Conservation (phyloP, 2,797 vertebrate genomes). For the Philypnodon macrostomus region DNA sequence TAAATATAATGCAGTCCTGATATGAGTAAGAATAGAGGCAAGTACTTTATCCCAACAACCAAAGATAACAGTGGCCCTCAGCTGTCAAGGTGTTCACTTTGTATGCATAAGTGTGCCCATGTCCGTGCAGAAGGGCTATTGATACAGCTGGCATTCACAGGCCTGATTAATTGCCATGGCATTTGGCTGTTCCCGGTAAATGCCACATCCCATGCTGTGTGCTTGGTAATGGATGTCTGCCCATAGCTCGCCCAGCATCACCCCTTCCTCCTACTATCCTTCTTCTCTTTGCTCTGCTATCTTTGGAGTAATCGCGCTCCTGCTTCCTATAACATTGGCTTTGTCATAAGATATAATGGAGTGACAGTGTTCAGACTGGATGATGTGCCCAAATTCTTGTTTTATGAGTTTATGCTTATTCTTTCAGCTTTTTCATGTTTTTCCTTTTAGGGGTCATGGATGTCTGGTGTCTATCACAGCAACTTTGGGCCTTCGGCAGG, state of each 20-base stretch:
- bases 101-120: slow-evolving; percentile 14
- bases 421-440: too few species aligned
- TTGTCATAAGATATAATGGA: slow-evolving; percentile 43
- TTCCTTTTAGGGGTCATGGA: too few species aligned
- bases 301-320: too few species aligned
- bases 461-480: too few species aligned
- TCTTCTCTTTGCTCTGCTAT: slow-evolving; percentile 12
- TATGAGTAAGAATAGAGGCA: slow-evolving; percentile 38
- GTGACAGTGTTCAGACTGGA: slow-evolving; percentile 12
- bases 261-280: slow-evolving; percentile 13
- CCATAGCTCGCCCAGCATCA: slow-evolving; percentile 30
- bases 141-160: slow-evolving; percentile 64
- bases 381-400: too few species aligned
- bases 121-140: slow-evolving; percentile 42
- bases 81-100: slow-evolving; percentile 15
- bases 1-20: too few species aligned
- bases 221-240: slow-evolving; percentile 61
- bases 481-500: too few species aligned
- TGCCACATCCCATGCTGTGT: slow-evolving; percentile 66
- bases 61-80: slow-evolving; percentile 9
- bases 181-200: slow-evolving; percentile 71
- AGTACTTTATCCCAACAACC: slow-evolving; percentile 16
- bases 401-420: too few species aligned
- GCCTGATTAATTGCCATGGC: slow-evolving; percentile 72
- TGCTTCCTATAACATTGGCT: slow-evolving; percentile 45